A percentile compares a stretch with the other conserved stretches of the same genome.
phyloP scores from a whole-genome alignment of 2,888 invertebrate genomes.

The Oconnorella tubifera region DNA sequence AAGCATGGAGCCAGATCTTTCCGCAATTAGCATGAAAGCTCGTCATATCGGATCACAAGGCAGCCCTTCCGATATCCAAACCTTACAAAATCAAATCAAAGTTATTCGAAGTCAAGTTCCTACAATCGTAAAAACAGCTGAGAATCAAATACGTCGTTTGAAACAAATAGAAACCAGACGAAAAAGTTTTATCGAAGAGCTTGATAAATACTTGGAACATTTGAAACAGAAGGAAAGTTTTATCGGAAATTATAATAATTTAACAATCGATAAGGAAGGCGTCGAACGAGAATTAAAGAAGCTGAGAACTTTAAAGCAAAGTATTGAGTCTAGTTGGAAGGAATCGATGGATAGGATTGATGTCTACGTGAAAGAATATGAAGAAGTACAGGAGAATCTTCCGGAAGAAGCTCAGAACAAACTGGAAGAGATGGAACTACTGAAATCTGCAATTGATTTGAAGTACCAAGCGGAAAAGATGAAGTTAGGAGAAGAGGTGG shows the following conservation, averaged over 20 bases:
- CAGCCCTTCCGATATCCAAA: not conserved
- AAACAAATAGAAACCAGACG: not conserved
- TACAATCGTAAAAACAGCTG: not conserved
- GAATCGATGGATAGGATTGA: not conserved
- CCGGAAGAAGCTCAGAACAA: not conserved
- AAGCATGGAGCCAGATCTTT: not conserved
- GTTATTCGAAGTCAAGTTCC: not conserved
- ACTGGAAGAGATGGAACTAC: not conserved
- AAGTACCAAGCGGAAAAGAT: constrained; percentile 45
- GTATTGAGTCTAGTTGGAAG: not conserved
- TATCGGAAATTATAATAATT: not conserved
- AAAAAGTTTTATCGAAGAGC: not conserved
- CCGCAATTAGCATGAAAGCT: not conserved
- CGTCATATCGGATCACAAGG: not conserved
- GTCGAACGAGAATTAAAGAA: not conserved
- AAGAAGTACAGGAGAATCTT: not conserved
- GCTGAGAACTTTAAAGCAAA: not conserved
- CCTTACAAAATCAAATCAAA: not conserved
- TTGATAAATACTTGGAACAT: not conserved
- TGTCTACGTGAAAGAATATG: not conserved
- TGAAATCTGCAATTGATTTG: constrained; percentile 30
- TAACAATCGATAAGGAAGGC: not conserved
- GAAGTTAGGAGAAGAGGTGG: constrained; percentile 42
- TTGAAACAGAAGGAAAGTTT: not conserved
- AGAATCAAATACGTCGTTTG: not conserved